Base-by-base conservation (phyloP, 2,888 invertebrate genomes). In the Spodoptera littoralis region DNA sequence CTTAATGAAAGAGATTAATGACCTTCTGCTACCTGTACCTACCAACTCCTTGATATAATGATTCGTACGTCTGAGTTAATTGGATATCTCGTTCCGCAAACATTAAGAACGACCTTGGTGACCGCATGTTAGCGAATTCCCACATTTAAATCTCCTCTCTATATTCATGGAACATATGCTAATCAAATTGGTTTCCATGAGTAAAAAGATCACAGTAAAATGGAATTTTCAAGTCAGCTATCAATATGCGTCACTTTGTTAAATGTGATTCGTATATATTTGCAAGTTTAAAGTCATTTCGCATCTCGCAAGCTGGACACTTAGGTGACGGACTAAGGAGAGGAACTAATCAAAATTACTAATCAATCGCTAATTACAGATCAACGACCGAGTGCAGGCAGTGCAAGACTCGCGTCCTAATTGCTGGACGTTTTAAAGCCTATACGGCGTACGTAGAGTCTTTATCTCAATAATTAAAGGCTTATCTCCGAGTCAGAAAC, bases 391-490 rank as follows among this genome's bases (percentile, higher is more conserved):
- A 27, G 47, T 43, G 75, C 65, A 43, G 54, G 56, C 70, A 65
- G 65, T 70, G 77, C 51, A 65, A 60, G 47, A 72, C 61, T 49
- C 59, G 65, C 70, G 70, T 68, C 81, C 86, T 84, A 83, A 89
- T 87, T 85, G 81, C 76, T 69, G 68, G 49, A 70, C 77, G 76
- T 80, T 81, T 82, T 81, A 81, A 87, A 87, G 81, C 81, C 85
- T 84, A 85, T 83, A 81, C 73, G 64, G 69, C 64, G 67, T 77
- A 77, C 73, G 77, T 71, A 80, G 70, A 77, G 74, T 75, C 56
- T 86, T 87, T 91, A 93, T 93, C 92, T 87, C 70, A 84, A 90
- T 92, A 93, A 93, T 93, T 92, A 93, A 92, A 88, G 86, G 76
- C 82, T 92, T 93, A 92, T 93, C 91, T 82, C 73, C 60, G 70